These are phyloP conservation scores for Malurus cyaneus DNA, from an alignment of 2,113 vertebrate genomes.

Conservation along the genomic window DNA sequence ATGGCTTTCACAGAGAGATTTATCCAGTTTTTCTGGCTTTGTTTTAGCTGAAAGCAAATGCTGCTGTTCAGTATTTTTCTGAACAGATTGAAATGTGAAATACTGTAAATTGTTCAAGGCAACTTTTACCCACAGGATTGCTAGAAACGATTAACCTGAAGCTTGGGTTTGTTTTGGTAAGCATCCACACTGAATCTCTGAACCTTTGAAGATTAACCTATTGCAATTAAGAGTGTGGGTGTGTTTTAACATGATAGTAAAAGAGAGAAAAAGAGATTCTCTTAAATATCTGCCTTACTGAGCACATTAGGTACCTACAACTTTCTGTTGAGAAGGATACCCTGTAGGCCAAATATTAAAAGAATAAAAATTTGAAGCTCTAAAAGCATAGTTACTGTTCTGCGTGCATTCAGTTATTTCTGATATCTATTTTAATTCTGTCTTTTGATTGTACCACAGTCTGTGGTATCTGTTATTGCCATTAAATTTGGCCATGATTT, in stretches of 20 bases:
- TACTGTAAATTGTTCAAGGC: background rate
- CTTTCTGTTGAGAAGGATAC: background rate
- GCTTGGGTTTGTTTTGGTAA: background rate
- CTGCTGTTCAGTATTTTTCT: background rate
- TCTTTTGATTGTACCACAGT: background rate
- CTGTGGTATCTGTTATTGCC: background rate
- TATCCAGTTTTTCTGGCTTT: constrained; percentile 24
- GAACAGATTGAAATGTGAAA: background rate
- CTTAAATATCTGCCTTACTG: background rate
- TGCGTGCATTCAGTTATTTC: background rate
- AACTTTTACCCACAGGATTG: background rate
- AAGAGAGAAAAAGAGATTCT: background rate
- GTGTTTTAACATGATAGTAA: background rate
- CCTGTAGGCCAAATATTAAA: background rate
- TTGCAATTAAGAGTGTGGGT: background rate
- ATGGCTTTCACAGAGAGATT: background rate
- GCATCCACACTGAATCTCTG: background rate
- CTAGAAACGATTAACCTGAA: constrained; percentile 11
- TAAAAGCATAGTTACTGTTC: background rate
- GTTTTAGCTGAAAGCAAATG: background rate
- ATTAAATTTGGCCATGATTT: background rate
- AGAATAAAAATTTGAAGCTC: background rate
- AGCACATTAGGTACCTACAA: background rate
- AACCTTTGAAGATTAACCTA: background rate
- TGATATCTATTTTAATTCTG: background rate